phyloP scores from a whole-genome alignment of 2,113 vertebrate genomes.

The Nothobranchius kuhntae region DNA sequence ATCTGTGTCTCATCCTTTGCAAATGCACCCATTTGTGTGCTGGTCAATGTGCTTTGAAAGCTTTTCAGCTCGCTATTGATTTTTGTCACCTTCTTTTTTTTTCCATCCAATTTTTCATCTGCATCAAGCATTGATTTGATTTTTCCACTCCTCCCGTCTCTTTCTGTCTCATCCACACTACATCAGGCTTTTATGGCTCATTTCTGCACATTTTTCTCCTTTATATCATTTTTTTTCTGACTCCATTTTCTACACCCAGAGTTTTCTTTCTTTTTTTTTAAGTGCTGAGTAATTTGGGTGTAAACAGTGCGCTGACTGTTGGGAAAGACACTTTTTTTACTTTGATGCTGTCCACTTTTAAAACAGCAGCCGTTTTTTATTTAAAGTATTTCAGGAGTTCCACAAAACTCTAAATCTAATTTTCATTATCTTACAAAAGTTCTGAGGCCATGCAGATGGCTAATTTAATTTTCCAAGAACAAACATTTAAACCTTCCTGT shows the following conservation, averaged over 20 bases:
- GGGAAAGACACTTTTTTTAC: slow-evolving; percentile 41
- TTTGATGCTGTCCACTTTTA: slow-evolving; percentile 58
- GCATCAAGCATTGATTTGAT: slow-evolving; percentile 51
- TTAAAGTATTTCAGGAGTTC: neutral
- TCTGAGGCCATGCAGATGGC: slow-evolving; percentile 33
- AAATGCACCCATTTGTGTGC: slow-evolving; percentile 57
- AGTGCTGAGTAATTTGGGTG: slow-evolving; percentile 41
- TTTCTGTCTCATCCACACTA: slow-evolving; percentile 22
- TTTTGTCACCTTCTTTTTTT: slow-evolving; percentile 42
- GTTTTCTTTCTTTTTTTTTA: slow-evolving; percentile 7
- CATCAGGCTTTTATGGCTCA: slow-evolving; percentile 50
- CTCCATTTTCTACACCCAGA: slow-evolving; percentile 31
- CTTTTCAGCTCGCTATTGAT: slow-evolving; percentile 64
- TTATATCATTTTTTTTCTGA: slow-evolving; percentile 22
- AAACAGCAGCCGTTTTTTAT: neutral
- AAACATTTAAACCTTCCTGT: neutral
- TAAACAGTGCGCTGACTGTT: slow-evolving; percentile 48
- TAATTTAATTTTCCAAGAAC: neutral
- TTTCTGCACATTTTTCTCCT: slow-evolving; percentile 37
- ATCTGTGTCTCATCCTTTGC: slow-evolving; percentile 61
- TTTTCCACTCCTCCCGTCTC: slow-evolving; percentile 29
- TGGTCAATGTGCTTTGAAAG: slow-evolving; percentile 47
- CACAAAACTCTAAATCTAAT: slow-evolving; percentile 4
- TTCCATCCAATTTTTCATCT: slow-evolving; percentile 40
- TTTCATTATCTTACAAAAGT: slow-evolving; percentile 8